Evolutionary conservation across 1,140 invertebrate species (phyloP).

Genomic region (Cephus cinctus): DNA sequence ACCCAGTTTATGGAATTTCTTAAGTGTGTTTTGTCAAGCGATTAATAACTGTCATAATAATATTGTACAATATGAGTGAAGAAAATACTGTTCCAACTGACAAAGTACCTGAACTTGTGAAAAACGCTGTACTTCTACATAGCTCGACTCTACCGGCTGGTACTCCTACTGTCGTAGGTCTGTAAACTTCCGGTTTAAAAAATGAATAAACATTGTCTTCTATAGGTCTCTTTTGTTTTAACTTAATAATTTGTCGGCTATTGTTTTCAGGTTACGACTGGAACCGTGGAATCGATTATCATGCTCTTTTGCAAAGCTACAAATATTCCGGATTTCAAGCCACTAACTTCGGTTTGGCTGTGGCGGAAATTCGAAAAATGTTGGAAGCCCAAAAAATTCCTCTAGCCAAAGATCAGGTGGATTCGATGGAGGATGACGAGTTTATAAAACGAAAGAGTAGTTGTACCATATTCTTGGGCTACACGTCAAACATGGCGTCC

Average conservation of each 20-base stretch:
- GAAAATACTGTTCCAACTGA: too few relatives aligned
- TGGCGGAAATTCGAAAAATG: conserved; percentile 93
- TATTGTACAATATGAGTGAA: too few relatives aligned
- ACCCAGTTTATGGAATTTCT: too few relatives aligned
- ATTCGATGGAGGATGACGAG: conserved; percentile 72
- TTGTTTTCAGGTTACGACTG: conserved; percentile 80
- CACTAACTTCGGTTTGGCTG: conserved; percentile 88
- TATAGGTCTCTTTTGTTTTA: neutral
- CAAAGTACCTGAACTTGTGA: conserved; percentile 47
- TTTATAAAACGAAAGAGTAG: conserved; percentile 76
- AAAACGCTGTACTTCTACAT: conserved; percentile 66
- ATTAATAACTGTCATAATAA: too few relatives aligned
- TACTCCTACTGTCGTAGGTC: conserved; percentile 66
- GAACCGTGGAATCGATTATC: conserved; percentile 88
- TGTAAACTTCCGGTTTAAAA: neutral
- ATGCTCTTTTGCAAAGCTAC: conserved; percentile 80
- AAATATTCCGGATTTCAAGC: conserved; percentile 91
- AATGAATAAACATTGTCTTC: neutral
- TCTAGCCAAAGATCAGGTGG: conserved; percentile 65
- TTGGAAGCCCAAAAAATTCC: conserved; percentile 68
- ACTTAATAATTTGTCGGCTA: neutral
- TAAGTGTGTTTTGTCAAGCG: too few relatives aligned
- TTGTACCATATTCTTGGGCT: conserved; percentile 97
- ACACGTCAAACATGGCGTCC: conserved; percentile 97
- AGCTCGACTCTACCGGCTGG: conserved; percentile 63